Base-by-base conservation (phyloP, 2,888 invertebrate genomes). In the Phalangium opilio region DNA sequence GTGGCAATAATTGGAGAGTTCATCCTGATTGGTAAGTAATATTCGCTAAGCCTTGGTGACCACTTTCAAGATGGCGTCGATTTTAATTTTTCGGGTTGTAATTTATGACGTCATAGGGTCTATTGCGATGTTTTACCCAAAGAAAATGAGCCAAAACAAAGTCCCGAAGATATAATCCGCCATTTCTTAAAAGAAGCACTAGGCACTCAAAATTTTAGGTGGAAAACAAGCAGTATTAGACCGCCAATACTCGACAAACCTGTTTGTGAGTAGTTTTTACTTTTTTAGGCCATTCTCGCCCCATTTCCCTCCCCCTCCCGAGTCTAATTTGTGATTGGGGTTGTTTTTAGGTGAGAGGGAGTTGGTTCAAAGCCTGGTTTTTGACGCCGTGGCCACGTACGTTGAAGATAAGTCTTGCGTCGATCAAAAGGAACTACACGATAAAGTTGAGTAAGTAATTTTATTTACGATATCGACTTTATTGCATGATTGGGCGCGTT, bases 311-410 rank as follows among this genome's bases (percentile, higher is more conserved):
- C 34, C n/a, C 34, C n/a, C n/a, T 27, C 4, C 4, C 27, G 3
- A 34, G 3, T 36, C 12, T 36, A 17, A 10, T 36, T 36, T 12
- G 5, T 36, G n/a, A 36, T 1, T 34, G 11, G 34, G 1, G 11
- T 34, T 34, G 34, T 34, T 47, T 50, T 17, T 72, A 83, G 85
- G 85, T 67, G 87, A 90, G 63, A 77, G 85, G 55, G 81, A 82
- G 58, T 70, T 90, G 45, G 78, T 90, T 66, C 79, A 81, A 62
- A 81, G 83, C 44, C 69, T 90, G 43, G 81, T 89, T 1, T 86
- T 81, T 61, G 90, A 90, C 65, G 89, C 89, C 8, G 77, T 83
- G 62, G 81, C 82, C 55, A 89, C 90, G 1, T 77, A 80, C 55
- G 83, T 84, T 12, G 50, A 53, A 11, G n/a, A 44, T 21, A 47